phyloP scores from a whole-genome alignment of 1,140 invertebrate species.

The Orius insidiosus region DNA sequence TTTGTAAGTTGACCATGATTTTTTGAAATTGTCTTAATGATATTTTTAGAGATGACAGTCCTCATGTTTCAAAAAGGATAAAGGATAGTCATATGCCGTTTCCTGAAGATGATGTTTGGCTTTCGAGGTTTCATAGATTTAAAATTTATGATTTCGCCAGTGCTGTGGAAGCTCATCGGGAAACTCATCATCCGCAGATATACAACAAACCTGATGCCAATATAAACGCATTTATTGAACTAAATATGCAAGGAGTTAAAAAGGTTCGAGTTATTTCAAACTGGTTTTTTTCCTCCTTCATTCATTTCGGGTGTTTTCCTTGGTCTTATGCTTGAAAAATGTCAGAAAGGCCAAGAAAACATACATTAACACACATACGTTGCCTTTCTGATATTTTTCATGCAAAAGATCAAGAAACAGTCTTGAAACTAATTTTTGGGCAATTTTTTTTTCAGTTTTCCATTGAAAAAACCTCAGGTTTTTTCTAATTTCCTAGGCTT shows the following conservation, averaged over 20 bases:
- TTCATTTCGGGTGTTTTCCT: too few species aligned
- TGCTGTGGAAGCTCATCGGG: constrained; percentile 51
- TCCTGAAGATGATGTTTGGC: constrained; percentile 48
- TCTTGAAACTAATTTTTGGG: too few species aligned
- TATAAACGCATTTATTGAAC: constrained; percentile 44
- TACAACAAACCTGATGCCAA: constrained; percentile 47
- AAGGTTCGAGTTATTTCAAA: constrained; percentile 2
- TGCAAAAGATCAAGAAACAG: too few species aligned
- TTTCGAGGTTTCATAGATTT: constrained; percentile 38
- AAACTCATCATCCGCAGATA: constrained; percentile 59
- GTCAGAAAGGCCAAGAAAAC: too few species aligned
- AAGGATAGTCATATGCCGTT: constrained; percentile 36
- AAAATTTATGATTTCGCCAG: constrained; percentile 46
- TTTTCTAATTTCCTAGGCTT: too few species aligned
- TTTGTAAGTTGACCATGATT: constrained; percentile 19
- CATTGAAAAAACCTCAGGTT: too few species aligned
- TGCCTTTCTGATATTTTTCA: too few species aligned
- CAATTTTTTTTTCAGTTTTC: too few species aligned
- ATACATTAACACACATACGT: too few species aligned
- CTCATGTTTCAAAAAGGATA: constrained; percentile 20
- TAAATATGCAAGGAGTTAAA: constrained; percentile 49
- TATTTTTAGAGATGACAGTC: constrained; percentile 10
- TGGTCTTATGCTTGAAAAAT: too few species aligned
- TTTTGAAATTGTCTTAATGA: neutral
- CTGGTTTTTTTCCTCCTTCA: too few species aligned